phyloP scores from a whole-genome alignment of 2,888 invertebrate genomes.

The Mellilla xanthometata region DNA sequence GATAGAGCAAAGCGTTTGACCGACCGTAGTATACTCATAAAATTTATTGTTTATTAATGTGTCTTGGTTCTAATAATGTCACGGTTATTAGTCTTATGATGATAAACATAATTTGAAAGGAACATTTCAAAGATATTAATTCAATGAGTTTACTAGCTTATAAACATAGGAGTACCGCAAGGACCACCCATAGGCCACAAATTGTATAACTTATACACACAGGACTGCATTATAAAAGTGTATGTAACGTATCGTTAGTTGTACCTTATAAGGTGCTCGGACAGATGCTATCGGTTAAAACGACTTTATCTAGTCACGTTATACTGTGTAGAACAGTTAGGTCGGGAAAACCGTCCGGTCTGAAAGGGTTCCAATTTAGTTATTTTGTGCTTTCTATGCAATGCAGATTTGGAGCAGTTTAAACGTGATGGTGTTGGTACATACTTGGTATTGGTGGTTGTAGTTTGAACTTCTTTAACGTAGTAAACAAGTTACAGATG shows the following conservation, averaged over 20 bases:
- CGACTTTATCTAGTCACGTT: slow-evolving; percentile 58
- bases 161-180: slow-evolving; percentile 19
- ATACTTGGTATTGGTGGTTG: too few species aligned
- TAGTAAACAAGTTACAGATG: too few species aligned
- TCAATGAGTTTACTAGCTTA: not conserved
- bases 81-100: slow-evolving; percentile 9
- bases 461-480: too few species aligned
- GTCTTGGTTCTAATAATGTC: slow-evolving; percentile 1
- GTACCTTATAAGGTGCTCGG: slow-evolving; percentile 42
- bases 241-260: slow-evolving; percentile 38
- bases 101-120: not conserved
- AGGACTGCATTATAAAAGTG: slow-evolving; percentile 28
- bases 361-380: slow-evolving; percentile 44
- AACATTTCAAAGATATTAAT: not conserved
- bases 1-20: slow-evolving; percentile 11
- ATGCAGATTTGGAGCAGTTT: slow-evolving; percentile 22
- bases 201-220: slow-evolving; percentile 28
- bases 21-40: not conserved
- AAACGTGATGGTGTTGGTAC: not conserved
- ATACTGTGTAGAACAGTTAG: slow-evolving; percentile 57
- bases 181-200: slow-evolving; percentile 34
- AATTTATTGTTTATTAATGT: slow-evolving; percentile 5
- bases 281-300: slow-evolving; percentile 53
- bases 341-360: slow-evolving; percentile 46
- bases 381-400: slow-evolving; percentile 38